Base-by-base conservation (phyloP, 1,140 invertebrate species). In the Acromyrmex echinatior region DNA sequence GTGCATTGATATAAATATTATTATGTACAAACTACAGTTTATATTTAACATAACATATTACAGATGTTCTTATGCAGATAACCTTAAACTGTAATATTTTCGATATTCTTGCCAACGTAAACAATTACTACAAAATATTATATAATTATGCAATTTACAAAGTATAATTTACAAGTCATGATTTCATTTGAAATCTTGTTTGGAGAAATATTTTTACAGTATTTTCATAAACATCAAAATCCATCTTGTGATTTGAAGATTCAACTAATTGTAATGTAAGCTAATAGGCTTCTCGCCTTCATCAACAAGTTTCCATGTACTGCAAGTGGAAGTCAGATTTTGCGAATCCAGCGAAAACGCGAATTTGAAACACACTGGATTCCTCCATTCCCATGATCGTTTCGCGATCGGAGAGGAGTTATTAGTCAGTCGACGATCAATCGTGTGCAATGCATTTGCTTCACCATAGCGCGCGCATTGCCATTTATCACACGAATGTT, bases 401-500 rank as follows among this genome's bases (percentile, higher is more conserved):
- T 82, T 35, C 81, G 31, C 35, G 53, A 51, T 53, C 39, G n/a
- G 51, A 31, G 74, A 87, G 51, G 51, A 87, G 86, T 91, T 89
- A 91, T 91, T 91, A 91, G 86, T 91, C 63, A 81, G 60, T 68
- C 21, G 21, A 21, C 21, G 21, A 21, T 21, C 21, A 21, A 21
- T 21, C 80, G 74, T 76, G 88, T 77, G 87, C 86, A 91, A 80
- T 86, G 74, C 89, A 84, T 90, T 91, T 82, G 87, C 89, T 35
- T 76, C 66, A 78, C 28, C 82, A 49, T 28, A 56, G 66, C 86
- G 51, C 63, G 79, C 74, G 73, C 87, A 79, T 89, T 89, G 90
- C 90, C 87, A 91, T 91, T 91, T 91, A 91, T 91, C 90, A 91
- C 70, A 74, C 73, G 76, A 91, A 89, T 66, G 80, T n/a, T 86